Conservation (phyloP, 2,113 vertebrate genomes). For the Nanorana parkeri region DNA sequence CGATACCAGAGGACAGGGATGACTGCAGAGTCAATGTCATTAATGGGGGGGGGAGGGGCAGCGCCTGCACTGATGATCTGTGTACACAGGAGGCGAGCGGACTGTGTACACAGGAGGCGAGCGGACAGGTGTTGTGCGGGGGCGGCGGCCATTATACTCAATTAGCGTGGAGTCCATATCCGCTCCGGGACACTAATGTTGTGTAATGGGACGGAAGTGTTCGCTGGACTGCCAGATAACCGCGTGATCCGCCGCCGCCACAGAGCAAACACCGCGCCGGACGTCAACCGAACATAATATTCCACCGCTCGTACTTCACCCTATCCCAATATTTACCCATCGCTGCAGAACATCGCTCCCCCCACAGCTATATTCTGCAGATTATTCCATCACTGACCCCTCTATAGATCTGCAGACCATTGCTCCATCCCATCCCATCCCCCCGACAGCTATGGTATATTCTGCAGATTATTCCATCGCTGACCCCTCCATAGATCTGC, state of each 20-base stretch:
- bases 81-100: slow-evolving; percentile 22
- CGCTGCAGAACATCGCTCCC: no score
- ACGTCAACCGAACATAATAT: no score
- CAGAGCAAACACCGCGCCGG: neutral
- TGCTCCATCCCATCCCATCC: neutral
- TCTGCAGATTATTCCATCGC: no score
- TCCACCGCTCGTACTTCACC: no score
- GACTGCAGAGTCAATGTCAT: no score
- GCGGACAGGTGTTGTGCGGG: neutral
- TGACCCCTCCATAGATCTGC: no score
- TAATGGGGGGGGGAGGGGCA: no score
- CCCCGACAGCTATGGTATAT: no score
- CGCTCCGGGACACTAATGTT: neutral
- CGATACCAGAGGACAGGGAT: no score
- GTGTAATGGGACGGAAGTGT: slow-evolving; percentile 37
- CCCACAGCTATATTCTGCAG: neutral
- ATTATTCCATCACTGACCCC: no score
- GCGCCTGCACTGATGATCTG: neutral
- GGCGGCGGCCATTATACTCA: neutral
- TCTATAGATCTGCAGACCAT: neutral
- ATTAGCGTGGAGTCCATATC: neutral
- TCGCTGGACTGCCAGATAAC: slow-evolving; percentile 1
- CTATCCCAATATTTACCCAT: no score
- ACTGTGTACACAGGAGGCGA: neutral
- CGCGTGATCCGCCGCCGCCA: neutral